Conservation (phyloP, 2,888 invertebrate species). For the Acleris literana region DNA sequence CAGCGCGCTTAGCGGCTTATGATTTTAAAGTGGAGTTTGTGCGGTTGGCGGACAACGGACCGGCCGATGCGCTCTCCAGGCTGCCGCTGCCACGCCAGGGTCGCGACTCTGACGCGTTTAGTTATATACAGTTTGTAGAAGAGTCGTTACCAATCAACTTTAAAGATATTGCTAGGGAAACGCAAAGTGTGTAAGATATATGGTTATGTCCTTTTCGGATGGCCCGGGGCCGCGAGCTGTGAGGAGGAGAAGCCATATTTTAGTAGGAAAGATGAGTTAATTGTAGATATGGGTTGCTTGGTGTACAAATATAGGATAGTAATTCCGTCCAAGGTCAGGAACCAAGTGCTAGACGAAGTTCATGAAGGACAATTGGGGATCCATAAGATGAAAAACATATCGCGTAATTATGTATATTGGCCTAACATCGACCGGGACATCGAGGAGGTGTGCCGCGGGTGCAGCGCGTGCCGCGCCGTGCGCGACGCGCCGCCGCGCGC, state of each 20-base stretch:
- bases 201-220: constrained; percentile 35
- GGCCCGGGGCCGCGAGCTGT: constrained; percentile 29
- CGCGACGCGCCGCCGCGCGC: not conserved
- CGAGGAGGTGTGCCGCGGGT: not conserved
- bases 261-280: constrained; percentile 25
- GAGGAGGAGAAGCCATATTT: constrained; percentile 35
- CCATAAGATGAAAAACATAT: constrained; percentile 13
- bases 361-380: constrained; percentile 19
- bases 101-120: not conserved
- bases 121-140: constrained; percentile 5
- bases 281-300: constrained; percentile 34
- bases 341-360: constrained; percentile 12
- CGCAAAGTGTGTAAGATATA: not conserved
- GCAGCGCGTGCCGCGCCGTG: not conserved
- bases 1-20: constrained; percentile 10
- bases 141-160: constrained; percentile 3
- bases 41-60: constrained; percentile 11
- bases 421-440: constrained; percentile 14
- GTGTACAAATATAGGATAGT: constrained; percentile 38
- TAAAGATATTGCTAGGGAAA: not conserved
- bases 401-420: constrained; percentile 17
- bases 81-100: not conserved
- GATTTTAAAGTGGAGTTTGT: constrained; percentile 7
- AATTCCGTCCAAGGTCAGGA: constrained; percentile 18
- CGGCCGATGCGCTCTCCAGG: constrained; percentile 13